These are phyloP conservation scores for Sebastolobus alascanus DNA, from an alignment of 2,797 vertebrate species.

Conservation along the genomic window DNA sequence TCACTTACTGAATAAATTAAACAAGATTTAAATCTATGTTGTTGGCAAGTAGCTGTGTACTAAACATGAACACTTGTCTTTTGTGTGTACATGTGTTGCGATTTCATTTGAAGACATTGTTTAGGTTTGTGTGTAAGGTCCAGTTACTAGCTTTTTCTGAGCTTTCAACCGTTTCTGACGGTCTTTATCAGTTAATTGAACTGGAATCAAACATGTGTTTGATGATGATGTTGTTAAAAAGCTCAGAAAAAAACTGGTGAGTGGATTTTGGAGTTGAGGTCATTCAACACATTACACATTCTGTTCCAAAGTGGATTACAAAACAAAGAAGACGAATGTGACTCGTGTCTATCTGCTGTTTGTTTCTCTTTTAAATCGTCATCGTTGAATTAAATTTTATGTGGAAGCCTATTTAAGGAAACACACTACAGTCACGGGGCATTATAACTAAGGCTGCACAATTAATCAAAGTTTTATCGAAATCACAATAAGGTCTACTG, in stretches of 20 bases:
- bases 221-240: too few species aligned
- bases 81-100: not conserved
- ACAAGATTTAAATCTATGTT: not conserved
- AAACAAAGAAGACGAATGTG: not conserved
- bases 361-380: not conserved
- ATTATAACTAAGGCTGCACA: not conserved
- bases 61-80: not conserved
- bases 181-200: too few species aligned
- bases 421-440: not conserved
- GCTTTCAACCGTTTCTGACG: not conserved
- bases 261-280: not conserved
- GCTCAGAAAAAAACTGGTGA: too few species aligned
- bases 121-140: not conserved
- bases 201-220: too few species aligned
- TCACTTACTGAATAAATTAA: not conserved
- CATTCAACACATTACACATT: not conserved
- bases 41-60: not conserved
- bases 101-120: not conserved
- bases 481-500: too few species aligned
- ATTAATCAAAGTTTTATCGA: too few species aligned
- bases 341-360: not conserved
- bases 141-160: not conserved
- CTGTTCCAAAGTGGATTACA: not conserved
- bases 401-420: not conserved
- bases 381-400: not conserved